phyloP scores from a whole-genome alignment of 2,113 vertebrate species.

The Peromyscus maniculatus region DNA sequence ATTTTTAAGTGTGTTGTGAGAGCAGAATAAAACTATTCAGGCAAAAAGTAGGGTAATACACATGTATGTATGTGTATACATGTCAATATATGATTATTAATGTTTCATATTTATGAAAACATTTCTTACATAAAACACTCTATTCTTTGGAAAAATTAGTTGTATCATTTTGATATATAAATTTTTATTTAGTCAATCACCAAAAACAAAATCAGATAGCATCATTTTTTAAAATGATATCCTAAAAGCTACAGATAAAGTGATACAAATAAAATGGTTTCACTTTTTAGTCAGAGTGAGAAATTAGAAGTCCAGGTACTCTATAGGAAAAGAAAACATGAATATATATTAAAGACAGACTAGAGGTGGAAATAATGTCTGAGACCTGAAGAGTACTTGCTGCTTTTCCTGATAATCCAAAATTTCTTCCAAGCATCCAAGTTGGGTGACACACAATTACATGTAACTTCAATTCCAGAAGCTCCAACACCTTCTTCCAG shows the following conservation, averaged over 20 bases:
- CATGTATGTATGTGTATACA: neutral
- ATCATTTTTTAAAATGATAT: neutral
- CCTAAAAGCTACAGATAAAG: neutral
- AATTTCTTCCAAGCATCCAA: neutral
- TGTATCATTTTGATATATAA: neutral
- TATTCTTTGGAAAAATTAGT: constrained; percentile 10
- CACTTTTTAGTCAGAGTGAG: neutral
- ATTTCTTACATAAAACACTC: neutral
- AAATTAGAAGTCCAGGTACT: neutral
- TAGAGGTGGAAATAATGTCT: neutral
- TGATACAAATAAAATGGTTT: constrained; percentile 6
- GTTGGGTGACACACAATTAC: neutral
- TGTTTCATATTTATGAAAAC: neutral
- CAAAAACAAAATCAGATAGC: neutral
- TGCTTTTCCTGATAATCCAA: neutral
- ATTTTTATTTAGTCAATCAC: constrained; percentile 7
- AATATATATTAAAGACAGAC: neutral
- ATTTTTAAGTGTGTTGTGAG: too few relatives aligned
- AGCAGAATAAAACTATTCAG: too few relatives aligned
- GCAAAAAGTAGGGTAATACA: too few relatives aligned
- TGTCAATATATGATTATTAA: neutral
- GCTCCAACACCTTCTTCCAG: neutral
- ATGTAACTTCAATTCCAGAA: neutral
- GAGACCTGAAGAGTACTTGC: neutral
- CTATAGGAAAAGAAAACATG: neutral